Conservation (phyloP, 2,113 vertebrate genomes). For the Plestiodon gilberti region DNA sequence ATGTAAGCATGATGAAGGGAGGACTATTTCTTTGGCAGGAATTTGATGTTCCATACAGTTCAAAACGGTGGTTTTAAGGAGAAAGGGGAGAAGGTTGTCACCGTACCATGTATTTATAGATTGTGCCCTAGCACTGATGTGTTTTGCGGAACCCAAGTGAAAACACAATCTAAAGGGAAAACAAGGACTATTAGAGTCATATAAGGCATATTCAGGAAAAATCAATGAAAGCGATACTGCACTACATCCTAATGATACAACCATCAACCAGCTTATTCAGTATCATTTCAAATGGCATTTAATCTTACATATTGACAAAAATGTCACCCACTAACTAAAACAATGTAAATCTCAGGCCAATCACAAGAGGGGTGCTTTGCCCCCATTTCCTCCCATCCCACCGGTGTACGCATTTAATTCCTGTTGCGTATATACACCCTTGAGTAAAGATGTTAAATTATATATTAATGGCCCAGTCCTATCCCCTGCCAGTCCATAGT, state of each 20-base stretch:
- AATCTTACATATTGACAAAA: accelerated
- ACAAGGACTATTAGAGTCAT: neutral
- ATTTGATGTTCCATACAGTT: neutral
- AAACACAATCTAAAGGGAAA: neutral
- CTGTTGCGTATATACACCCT: too few species aligned
- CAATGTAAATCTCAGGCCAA: neutral
- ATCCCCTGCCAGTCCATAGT: too few species aligned
- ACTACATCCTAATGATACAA: neutral
- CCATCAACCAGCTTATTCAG: constrained; percentile 5
- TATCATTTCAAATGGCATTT: neutral
- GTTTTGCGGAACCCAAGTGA: constrained; percentile 13
- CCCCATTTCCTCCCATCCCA: too few species aligned
- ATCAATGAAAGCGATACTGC: neutral
- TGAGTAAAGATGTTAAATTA: too few species aligned
- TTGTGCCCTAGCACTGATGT: neutral
- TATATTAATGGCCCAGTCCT: too few species aligned
- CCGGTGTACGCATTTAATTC: too few species aligned
- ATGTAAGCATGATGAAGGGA: neutral
- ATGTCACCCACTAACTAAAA: neutral
- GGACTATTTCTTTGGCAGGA: constrained; percentile 44
- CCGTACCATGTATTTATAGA: constrained; percentile 24
- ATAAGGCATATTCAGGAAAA: neutral
- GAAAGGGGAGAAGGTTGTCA: constrained; percentile 8
- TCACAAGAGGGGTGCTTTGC: accelerated
- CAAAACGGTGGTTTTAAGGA: constrained; percentile 20